Conservation (phyloP, 2,888 invertebrate genomes). For the Lasioglossum figueresi region DNA sequence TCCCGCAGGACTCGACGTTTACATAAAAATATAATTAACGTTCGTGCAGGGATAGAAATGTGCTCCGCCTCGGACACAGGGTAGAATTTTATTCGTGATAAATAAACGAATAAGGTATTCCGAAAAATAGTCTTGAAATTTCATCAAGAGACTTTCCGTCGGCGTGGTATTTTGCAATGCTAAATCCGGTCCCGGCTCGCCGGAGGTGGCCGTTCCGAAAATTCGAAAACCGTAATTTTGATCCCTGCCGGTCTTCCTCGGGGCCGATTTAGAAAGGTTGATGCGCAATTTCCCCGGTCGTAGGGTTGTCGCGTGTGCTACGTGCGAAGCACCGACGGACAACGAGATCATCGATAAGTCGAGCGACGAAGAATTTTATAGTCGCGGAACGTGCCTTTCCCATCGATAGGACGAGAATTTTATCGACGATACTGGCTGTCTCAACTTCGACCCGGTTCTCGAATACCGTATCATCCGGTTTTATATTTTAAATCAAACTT, state of each 20-base stretch:
- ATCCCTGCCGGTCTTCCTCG: background rate
- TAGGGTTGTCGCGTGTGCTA: slow-evolving; percentile 18
- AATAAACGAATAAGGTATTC: background rate
- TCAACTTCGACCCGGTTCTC: background rate
- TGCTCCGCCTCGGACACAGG: too few species aligned
- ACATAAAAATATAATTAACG: too few species aligned
- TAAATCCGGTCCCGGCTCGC: background rate
- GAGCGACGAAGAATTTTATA: slow-evolving; percentile 45
- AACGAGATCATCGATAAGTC: slow-evolving; percentile 43
- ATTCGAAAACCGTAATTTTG: background rate
- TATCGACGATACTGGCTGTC: slow-evolving; percentile 36
- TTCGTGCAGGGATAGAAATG: too few species aligned
- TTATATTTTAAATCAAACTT: background rate
- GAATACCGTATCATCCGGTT: background rate
- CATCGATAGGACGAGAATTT: slow-evolving; percentile 36
- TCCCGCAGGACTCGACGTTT: too few species aligned
- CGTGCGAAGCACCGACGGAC: slow-evolving; percentile 35
- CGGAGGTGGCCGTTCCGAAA: background rate
- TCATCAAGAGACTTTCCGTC: background rate
- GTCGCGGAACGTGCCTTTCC: slow-evolving; percentile 35
- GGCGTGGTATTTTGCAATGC: background rate
- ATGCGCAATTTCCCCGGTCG: slow-evolving; percentile 21
- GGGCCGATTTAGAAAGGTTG: slow-evolving; percentile 18
- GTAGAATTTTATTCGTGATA: background rate
- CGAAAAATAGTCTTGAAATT: background rate